phyloP scores from a whole-genome alignment of 2,888 invertebrate genomes.

The Furcula furcula region DNA sequence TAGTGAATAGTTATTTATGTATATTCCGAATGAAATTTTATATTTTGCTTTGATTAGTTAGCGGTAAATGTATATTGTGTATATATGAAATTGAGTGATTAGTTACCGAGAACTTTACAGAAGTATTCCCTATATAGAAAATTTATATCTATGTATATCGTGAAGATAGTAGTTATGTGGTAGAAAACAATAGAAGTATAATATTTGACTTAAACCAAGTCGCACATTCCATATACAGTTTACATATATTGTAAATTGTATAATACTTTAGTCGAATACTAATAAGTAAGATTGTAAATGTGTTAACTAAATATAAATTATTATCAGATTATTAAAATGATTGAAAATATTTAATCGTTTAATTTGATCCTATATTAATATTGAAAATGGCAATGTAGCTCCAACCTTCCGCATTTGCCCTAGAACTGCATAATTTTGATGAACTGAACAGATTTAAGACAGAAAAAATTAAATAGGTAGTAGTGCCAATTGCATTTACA shows the following conservation, averaged over 20 bases:
- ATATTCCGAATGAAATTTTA: slow-evolving; percentile 68
- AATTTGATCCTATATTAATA: too few species aligned
- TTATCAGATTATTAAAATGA: slow-evolving; percentile 68
- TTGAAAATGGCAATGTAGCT: too few species aligned
- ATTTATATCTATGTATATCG: too few species aligned
- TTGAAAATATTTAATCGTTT: slow-evolving; percentile 33
- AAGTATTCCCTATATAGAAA: slow-evolving; percentile 12
- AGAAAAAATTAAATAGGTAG: too few species aligned
- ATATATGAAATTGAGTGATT: slow-evolving; percentile 50
- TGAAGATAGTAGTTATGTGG: slow-evolving; percentile 9
- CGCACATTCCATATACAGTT: not conserved
- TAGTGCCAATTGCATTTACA: too few species aligned
- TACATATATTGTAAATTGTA: not conserved
- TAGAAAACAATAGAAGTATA: slow-evolving; percentile 11
- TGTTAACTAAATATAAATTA: slow-evolving; percentile 73
- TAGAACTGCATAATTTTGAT: too few species aligned
- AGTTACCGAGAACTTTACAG: slow-evolving; percentile 35
- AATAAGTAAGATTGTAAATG: slow-evolving; percentile 50
- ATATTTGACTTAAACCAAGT: not conserved
- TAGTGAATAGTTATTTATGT: slow-evolving; percentile 71
- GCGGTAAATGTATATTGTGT: slow-evolving; percentile 60
- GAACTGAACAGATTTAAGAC: too few species aligned
- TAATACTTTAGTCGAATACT: slow-evolving; percentile 4
- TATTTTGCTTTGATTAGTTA: slow-evolving; percentile 40
- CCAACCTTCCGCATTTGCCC: too few species aligned